Percentiles rank a stretch among this genome's conserved stretches.
Conservation (phyloP, 2,888 invertebrate genomes). For the Phlogophora meticulosa region DNA sequence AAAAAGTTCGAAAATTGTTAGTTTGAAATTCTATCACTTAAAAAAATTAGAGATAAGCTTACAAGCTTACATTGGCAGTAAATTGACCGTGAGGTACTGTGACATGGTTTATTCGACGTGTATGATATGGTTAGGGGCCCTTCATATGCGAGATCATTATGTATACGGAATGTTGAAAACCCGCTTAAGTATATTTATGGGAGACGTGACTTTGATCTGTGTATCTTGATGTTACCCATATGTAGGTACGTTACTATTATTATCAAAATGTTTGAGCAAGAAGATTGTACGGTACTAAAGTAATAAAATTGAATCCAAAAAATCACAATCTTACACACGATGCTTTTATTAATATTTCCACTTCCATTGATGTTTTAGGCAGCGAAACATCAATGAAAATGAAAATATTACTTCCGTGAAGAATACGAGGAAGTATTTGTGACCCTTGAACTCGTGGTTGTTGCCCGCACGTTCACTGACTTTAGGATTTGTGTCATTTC, state of each 20-base stretch:
- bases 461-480: constrained; percentile 45
- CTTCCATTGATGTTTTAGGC: no score
- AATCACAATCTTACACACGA: neutral
- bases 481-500: constrained; percentile 25
- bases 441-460: constrained; percentile 40
- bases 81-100: no score
- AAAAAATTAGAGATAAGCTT: no score
- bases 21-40: no score
- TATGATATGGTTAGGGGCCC: no score
- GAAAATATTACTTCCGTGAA: neutral
- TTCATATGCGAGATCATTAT: no score
- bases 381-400: constrained; percentile 1
- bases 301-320: no score
- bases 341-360: neutral
- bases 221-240: neutral
- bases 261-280: no score
- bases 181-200: neutral
- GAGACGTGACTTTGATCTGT: neutral
- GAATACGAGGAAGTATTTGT: constrained; percentile 17
- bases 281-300: neutral
- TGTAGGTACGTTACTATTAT: neutral
- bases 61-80: no score
- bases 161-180: neutral
- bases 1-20: no score
- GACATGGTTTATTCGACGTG: no score